Evolutionary conservation across 1,140 invertebrate species (phyloP), one percentile per base, ranked within the genome.

Genomic region (Eurosta solidaginis): DNA sequence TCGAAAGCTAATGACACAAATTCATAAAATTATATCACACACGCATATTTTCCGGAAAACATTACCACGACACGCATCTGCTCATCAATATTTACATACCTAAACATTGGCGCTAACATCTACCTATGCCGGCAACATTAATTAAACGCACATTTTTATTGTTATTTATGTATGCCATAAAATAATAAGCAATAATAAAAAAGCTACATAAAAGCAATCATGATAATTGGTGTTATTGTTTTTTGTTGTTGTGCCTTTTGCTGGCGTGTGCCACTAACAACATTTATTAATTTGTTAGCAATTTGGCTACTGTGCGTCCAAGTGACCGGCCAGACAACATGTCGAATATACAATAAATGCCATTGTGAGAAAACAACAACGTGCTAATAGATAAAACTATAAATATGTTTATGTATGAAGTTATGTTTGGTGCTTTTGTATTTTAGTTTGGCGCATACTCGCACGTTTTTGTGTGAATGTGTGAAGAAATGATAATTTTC

Each of bases 231-330:
- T 68, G 50, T 54, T 25, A 27, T 2, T n/a, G 50, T 54, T 20
- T n/a, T 7, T 12, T 27, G 50, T 54, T 29, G 50, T 54, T 54
- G 50, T 54, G n/a, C 1, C 9, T 54, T 5, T 54, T 6, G 59
- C 14, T 33, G 33, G 33, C 33, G 59, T 40, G 59, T 36, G 59
- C 33, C 59, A n/a, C n/a, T 68, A 68, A 68, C 59, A 68, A 52
- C 49, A 52, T 7, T n/a, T 33, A 63, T 29, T 40, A 68, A 68
- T 68, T 68, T 68, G 59, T 68, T 68, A 68, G 59, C 59, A 68
- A 68, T 68, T 68, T 68, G 59, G 59, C 59, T 68, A 68, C 59
- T 33, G 59, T n/a, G 33, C 59, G 33, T 68, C 33, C 59, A 20
- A 68, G 33, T 22, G 59, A 33, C 20, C 33, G 10, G 59, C 36